Base-by-base conservation (phyloP, 2,797 vertebrate genomes). In the Pseudopleuronectes americanus region DNA sequence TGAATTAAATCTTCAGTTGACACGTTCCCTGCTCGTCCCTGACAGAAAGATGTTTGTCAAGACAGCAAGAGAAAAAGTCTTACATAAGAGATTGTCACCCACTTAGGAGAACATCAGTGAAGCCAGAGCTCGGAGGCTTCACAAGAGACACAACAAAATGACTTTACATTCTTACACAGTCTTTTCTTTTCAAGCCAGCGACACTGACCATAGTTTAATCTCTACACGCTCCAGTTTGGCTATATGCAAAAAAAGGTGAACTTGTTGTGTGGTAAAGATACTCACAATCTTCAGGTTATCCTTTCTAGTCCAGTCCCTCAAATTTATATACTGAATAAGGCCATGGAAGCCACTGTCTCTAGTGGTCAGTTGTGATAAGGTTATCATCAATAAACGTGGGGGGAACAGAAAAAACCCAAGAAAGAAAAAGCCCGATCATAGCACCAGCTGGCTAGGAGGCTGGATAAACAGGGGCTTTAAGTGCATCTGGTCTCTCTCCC, bases 121-220 rank as follows among this genome's bases (percentile, higher is more conserved):
- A 51, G 14, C 48, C 52, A 57, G 31, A 79, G 23, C 36, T 51
- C 33, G n/a, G 19, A 68, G 59, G 61, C 62, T 83, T 78, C 36
- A 71, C 49, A 76, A 72, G 52, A 75, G 55, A 84, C 60, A 68
- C 59, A 75, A 79, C 21, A 64, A 43, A 78, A 69, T 53, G 7
- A 59, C 38, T 81, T 81, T 81, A 88, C 89, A 90, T 91, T 88
- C 76, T 81, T 79, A 57, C 68, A 79, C 49, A 79, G 16, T 21
- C 33, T 58, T 66, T 45, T 38, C 36, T 8, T 73, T 76, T 74
- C 10, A 71, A 59, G 48, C 76, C 70, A 80, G 75, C 69, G 61
- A 45, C 12, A 53, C 70, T 69, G 52, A 58, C 76, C 65, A 80
- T 21, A 59, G 23, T 68, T 59, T 49, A 64, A 57, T 69, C 59